Evolutionary conservation across 1,140 invertebrate genomes (phyloP).

Genomic region (Melitaea cinxia): DNA sequence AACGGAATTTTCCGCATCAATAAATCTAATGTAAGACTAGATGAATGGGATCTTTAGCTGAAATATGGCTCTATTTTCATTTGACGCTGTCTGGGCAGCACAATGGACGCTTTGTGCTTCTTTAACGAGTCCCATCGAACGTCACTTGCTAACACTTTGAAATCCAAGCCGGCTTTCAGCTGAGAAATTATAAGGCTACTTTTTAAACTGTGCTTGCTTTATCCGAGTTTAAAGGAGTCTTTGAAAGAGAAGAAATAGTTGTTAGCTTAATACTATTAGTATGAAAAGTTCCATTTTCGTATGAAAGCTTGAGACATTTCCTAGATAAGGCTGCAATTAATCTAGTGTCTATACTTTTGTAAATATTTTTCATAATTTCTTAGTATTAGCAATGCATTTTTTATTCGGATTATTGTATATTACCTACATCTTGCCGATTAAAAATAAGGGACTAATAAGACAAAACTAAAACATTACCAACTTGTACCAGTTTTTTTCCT

Average conservation of each 20-base stretch:
- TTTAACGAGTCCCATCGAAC: slow-evolving; percentile 22
- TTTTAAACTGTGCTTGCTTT: slow-evolving; percentile 5
- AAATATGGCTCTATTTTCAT: slow-evolving; percentile 22
- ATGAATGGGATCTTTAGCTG: slow-evolving; percentile 16
- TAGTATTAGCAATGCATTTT: too few species aligned
- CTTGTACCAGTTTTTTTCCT: too few species aligned
- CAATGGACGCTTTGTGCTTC: slow-evolving; percentile 28
- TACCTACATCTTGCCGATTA: too few species aligned
- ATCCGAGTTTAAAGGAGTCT: background rate
- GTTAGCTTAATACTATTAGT: background rate
- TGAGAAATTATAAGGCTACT: slow-evolving; percentile 14
- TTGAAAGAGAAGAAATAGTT: background rate
- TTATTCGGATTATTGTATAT: too few species aligned
- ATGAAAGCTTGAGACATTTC: too few species aligned
- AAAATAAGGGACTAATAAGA: too few species aligned
- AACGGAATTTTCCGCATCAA: background rate
- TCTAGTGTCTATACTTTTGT: too few species aligned
- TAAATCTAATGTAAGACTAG: slow-evolving; percentile 4
- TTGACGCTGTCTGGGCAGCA: slow-evolving; percentile 24
- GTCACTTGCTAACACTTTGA: slow-evolving; percentile 38
- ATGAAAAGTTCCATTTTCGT: background rate
- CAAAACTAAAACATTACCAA: too few species aligned
- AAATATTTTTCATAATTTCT: too few species aligned
- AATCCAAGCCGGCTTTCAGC: slow-evolving; percentile 38
- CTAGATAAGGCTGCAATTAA: too few species aligned